phyloP scores from a whole-genome alignment of 2,888 invertebrate species.

The Orthonychiurus folsomi region DNA sequence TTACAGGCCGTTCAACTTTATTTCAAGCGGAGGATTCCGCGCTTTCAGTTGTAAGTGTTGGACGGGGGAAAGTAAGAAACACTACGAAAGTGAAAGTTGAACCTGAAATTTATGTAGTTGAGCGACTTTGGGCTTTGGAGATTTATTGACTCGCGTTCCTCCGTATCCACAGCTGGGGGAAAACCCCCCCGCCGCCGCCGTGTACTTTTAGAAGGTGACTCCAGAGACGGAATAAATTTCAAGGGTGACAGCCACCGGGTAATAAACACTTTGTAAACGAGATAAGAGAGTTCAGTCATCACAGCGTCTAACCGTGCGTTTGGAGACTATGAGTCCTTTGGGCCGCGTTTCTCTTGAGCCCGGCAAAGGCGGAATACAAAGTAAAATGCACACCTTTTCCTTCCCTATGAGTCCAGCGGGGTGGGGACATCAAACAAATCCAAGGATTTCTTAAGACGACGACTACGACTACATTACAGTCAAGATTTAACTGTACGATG shows the following conservation, averaged over 20 bases:
- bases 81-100: too few relatives aligned
- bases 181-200: too few relatives aligned
- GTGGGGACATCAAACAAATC: background rate
- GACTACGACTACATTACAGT: background rate
- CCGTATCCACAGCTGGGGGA: too few relatives aligned
- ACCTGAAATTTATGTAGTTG: background rate
- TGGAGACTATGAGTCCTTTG: background rate
- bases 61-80: too few relatives aligned
- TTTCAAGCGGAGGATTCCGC: too few relatives aligned
- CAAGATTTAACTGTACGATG: too few relatives aligned
- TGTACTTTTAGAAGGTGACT: background rate
- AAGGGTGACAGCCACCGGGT: conserved; percentile 1
- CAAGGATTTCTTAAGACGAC: background rate
- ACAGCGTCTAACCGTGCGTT: background rate
- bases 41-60: too few relatives aligned
- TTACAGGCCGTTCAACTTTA: too few relatives aligned
- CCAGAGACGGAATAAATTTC: background rate
- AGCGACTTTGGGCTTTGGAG: background rate
- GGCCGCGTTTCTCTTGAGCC: background rate
- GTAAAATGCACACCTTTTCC: background rate
- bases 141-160: background rate
- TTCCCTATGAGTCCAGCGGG: background rate
- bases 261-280: conserved; percentile 1
- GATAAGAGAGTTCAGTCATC: conserved; percentile 1
- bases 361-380: background rate